phyloP scores from a whole-genome alignment of 2,888 invertebrate species.

The Reticulitermes lucifugus region DNA sequence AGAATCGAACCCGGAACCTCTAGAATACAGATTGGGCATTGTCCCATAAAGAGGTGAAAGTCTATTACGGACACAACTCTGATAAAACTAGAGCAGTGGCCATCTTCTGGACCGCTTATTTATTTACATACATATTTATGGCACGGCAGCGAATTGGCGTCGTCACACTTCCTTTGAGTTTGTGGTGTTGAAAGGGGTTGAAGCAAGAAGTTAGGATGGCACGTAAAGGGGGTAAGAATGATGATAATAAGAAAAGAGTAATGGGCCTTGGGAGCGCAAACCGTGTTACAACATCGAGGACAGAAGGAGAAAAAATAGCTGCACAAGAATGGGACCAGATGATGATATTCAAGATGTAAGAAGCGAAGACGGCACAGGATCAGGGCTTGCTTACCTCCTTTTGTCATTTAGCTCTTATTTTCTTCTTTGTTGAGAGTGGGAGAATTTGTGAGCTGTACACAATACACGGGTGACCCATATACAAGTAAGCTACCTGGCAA shows the following conservation, averaged over 20 bases:
- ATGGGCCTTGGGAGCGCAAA: conserved; percentile 39
- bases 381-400: background rate
- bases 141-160: conserved; percentile 15
- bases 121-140: conserved; percentile 34
- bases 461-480: background rate
- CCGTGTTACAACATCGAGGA: conserved; percentile 17
- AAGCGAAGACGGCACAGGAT: conserved; percentile 29
- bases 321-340: background rate
- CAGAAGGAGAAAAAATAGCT: background rate
- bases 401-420: conserved; percentile 15
- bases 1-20: too few relatives aligned
- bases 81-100: background rate
- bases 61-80: too few relatives aligned
- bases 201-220: conserved; percentile 3
- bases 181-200: conserved; percentile 35
- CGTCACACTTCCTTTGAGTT: background rate
- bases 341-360: conserved; percentile 34
- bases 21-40: too few relatives aligned
- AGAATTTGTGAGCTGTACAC: conserved; percentile 11
- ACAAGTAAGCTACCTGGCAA: too few relatives aligned
- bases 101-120: background rate
- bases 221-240: background rate
- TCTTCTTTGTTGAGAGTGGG: background rate
- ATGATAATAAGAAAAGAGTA: conserved; percentile 45
- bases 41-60: too few relatives aligned